Evolutionary conservation across 2,113 vertebrate species (phyloP).

Genomic region (Dipodomys ordii): DNA sequence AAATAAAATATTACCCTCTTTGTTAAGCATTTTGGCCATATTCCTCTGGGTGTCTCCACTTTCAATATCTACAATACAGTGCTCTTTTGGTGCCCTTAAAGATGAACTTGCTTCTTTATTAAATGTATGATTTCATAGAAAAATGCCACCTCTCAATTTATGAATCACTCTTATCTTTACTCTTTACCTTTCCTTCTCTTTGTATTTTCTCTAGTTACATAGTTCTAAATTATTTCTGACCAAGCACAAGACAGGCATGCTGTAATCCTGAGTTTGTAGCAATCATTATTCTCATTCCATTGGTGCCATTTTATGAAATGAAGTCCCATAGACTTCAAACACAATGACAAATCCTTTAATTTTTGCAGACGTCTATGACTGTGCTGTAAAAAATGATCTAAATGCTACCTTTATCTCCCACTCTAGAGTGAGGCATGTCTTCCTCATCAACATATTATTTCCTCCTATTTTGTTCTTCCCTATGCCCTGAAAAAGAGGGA

Average conservation of each 20-base stretch:
- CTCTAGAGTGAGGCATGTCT: not conserved
- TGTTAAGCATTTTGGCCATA: conserved; percentile 79
- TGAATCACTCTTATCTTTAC: conserved; percentile 86
- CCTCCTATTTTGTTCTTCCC: not conserved
- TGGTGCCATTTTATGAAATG: conserved; percentile 51
- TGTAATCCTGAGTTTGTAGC: conserved; percentile 66
- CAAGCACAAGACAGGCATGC: conserved; percentile 65
- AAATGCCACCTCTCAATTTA: conserved; percentile 84
- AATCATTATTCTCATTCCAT: conserved; percentile 54
- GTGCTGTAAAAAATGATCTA: not conserved
- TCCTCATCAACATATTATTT: conserved; percentile 30
- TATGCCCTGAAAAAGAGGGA: not conserved
- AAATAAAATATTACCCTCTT: conserved; percentile 81
- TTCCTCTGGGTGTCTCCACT: conserved; percentile 79
- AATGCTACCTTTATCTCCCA: not conserved
- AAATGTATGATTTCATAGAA: conserved; percentile 81
- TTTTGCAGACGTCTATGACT: not conserved
- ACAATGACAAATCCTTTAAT: conserved; percentile 31
- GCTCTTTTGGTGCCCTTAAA: conserved; percentile 83
- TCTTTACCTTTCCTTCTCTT: conserved; percentile 85
- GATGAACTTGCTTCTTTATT: conserved; percentile 79
- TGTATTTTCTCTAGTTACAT: conserved; percentile 76
- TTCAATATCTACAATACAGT: conserved; percentile 76
- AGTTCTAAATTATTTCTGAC: conserved; percentile 83
- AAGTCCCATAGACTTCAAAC: not conserved